Conservation (phyloP, 2,888 invertebrate species). For the Chydorus sphaericus region DNA sequence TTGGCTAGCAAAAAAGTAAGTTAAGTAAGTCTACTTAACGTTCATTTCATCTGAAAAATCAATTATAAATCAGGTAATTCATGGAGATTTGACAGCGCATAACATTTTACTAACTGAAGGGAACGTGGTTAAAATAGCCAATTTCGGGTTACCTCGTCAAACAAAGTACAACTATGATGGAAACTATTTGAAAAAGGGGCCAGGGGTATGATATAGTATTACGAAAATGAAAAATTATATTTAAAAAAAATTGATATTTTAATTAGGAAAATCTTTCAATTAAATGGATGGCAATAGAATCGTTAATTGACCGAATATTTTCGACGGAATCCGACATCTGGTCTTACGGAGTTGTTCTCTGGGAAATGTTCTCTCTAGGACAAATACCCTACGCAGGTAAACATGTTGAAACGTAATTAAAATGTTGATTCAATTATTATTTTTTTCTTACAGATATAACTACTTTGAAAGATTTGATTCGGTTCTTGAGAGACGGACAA, state of each 20-base stretch:
- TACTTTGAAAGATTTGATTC: too few relatives aligned
- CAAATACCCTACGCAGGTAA: neutral
- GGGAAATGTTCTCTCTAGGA: conserved; percentile 10
- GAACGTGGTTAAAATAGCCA: neutral
- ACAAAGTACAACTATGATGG: conserved; percentile 12
- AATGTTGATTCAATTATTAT: too few relatives aligned
- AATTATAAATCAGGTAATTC: conserved; percentile 33
- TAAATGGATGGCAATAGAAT: conserved; percentile 1
- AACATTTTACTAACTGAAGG: neutral
- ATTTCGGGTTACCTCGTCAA: neutral
- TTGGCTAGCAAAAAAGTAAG: neutral
- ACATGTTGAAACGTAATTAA: too few relatives aligned
- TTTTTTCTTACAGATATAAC: too few relatives aligned
- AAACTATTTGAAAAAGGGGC: neutral
- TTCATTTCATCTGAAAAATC: too few relatives aligned
- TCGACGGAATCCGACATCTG: conserved; percentile 17
- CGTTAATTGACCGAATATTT: conserved; percentile 6
- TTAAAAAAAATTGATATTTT: too few relatives aligned
- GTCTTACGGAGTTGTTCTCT: conserved; percentile 17
- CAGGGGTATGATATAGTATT: too few relatives aligned
- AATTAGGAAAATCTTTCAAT: conserved; percentile 15
- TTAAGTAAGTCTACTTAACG: neutral
- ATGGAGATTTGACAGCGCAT: neutral
- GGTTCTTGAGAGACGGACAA: neutral
- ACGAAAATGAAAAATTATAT: neutral